These are phyloP conservation scores for Enchytraeus crypticus DNA, from an alignment of 2,888 invertebrate species.

Conservation along the genomic window DNA sequence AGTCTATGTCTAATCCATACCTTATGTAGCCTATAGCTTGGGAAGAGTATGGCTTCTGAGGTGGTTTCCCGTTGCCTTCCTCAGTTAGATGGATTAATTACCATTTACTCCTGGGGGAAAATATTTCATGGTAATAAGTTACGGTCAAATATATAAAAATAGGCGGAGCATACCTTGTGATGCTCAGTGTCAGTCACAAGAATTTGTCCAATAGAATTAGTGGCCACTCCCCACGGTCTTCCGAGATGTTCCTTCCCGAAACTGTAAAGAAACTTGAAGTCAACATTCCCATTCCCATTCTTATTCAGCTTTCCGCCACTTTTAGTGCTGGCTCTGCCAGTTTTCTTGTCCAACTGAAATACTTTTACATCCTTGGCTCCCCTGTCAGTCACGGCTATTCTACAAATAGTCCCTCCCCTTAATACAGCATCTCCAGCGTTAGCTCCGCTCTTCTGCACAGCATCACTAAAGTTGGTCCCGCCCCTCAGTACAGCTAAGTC, in stretches of 20 bases:
- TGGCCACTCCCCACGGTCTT: slow-evolving; percentile 40
- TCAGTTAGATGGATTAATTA: too few species aligned
- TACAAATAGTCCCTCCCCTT: slow-evolving; percentile 12
- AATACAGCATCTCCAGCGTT: slow-evolving; percentile 17
- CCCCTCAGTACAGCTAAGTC: slow-evolving; percentile 30
- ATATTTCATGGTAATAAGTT: too few species aligned
- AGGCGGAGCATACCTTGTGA: slow-evolving; percentile 30
- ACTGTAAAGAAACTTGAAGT: slow-evolving; percentile 27
- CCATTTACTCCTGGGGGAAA: too few species aligned
- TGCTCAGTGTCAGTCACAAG: slow-evolving; percentile 38
- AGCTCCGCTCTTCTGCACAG: slow-evolving; percentile 37
- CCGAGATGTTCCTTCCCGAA: slow-evolving; percentile 34
- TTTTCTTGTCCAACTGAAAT: slow-evolving; percentile 25
- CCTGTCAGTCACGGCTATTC: slow-evolving; percentile 38
- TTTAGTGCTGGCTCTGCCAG: too few species aligned
- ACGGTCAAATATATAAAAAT: background rate
- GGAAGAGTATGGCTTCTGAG: too few species aligned
- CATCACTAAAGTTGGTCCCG: slow-evolving; percentile 24
- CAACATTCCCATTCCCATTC: too few species aligned
- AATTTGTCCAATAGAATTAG: slow-evolving; percentile 33
- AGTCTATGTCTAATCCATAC: too few species aligned
- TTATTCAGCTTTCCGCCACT: too few species aligned
- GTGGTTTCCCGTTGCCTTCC: too few species aligned
- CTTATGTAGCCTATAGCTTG: too few species aligned
- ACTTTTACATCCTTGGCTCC: slow-evolving; percentile 33